A percentile compares a stretch with the other conserved stretches of the same genome.
These are phyloP conservation scores for Cyclophora punctaria DNA, from an alignment of 2,888 invertebrate species.

Conservation along the genomic window DNA sequence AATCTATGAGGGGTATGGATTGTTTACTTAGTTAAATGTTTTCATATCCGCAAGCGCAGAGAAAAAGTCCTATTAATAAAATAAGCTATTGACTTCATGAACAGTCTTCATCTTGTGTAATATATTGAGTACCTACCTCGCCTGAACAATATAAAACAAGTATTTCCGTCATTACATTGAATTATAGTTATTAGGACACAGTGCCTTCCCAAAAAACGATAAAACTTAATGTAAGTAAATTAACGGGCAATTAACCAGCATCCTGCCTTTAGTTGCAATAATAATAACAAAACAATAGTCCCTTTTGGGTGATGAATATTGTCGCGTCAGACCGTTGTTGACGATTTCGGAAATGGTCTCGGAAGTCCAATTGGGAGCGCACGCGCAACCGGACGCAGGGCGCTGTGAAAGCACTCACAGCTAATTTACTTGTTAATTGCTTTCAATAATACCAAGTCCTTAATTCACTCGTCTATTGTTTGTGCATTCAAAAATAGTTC, in stretches of 20 bases:
- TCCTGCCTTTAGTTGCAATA: conserved; percentile 71
- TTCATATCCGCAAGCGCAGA: too few species aligned
- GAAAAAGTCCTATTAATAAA: too few species aligned
- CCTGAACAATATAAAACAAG: too few species aligned
- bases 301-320: conserved; percentile 53
- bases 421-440: conserved; percentile 54
- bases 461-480: conserved; percentile 12
- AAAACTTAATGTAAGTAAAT: conserved; percentile 52
- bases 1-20: too few species aligned
- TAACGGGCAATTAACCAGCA: conserved; percentile 64
- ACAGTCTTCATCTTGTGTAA: too few species aligned
- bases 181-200: conserved; percentile 1
- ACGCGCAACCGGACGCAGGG: conserved; percentile 60
- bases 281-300: conserved; percentile 72
- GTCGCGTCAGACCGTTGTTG: conserved; percentile 41
- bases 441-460: conserved; percentile 13
- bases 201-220: conserved; percentile 14
- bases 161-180: conserved; percentile 1
- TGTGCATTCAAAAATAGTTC: conserved; percentile 1
- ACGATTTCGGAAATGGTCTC: conserved; percentile 65
- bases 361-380: conserved; percentile 73
- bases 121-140: too few species aligned
- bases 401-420: conserved; percentile 59
- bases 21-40: too few species aligned
- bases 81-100: too few species aligned